Evolutionary conservation across 64 coral and sea anemone species (phyloP), one percentile per base, ranked within the genome.

Genomic region (Orbicella faveolata): DNA sequence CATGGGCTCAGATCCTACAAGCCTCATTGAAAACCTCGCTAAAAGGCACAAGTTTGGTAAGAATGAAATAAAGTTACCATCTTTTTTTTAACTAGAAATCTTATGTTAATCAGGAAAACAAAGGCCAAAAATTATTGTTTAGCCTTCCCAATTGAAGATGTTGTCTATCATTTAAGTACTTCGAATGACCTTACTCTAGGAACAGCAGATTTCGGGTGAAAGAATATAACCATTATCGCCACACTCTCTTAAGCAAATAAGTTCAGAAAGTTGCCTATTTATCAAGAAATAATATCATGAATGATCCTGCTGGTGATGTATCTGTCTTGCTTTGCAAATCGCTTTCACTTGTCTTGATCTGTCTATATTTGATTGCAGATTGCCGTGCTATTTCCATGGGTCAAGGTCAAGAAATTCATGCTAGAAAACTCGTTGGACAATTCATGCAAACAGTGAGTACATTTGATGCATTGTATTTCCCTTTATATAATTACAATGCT

Each of bases 41-140:
- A 98, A 98, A 54, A 95, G 92, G 88, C 96, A 95, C 15, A 98
- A 98, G 70, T 90, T 93, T 55, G 96, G 96, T 98, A 65, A 88
- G 95, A 91, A 33, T 4, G 9, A n/a, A 21, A 25, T n/a, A 26
- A 70, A 26, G 10, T 10, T 26, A 68, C 0, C 6, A 21, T 7
- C 17, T 68, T 68, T 25, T 23, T 19, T n/a, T 68, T 68, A 25
- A 25, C 65, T 18, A 19, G 20, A 21, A 68, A 25, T 68, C 23
- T 0, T 20, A 64, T 64, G 7, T 23, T 68, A 68, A 23, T 21
- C 15, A 19, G 20, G 62, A 0, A 59, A 59, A 16, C 55, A 59
- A 16, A 59, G 12, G 11, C 55, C 12, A 12, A 59, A 0, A 59
- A 59, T 59, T 14, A 14, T 1, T 59, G 55, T 59, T 59, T 59